These are phyloP conservation scores for Melanotaenia boesemani DNA, from an alignment of 2,797 vertebrate genomes.

Conservation along the genomic window DNA sequence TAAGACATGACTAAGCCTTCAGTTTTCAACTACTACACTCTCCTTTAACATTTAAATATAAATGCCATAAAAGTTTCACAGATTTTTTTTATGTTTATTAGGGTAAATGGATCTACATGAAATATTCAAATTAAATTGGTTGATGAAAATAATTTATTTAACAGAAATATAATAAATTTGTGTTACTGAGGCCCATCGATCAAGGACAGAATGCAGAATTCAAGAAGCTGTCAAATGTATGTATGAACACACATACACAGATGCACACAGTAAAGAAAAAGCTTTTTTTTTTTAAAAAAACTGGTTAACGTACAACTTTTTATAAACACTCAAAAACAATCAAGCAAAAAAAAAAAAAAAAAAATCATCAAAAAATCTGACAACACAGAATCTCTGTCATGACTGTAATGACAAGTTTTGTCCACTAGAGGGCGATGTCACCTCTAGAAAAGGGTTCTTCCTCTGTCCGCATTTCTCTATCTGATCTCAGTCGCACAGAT, in stretches of 20 bases:
- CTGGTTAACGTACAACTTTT: not conserved
- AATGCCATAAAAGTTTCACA: not conserved
- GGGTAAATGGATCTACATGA: not conserved
- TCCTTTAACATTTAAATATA: not conserved
- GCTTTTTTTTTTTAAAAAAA: not conserved
- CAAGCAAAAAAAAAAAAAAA: not conserved
- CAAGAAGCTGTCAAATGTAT: not conserved
- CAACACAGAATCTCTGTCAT: not conserved
- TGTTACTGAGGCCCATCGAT: not conserved
- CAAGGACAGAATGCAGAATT: not conserved
- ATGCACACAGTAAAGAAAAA: not conserved
- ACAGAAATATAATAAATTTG: not conserved
- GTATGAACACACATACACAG: not conserved
- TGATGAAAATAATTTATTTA: not conserved
- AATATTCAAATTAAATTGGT: not conserved
- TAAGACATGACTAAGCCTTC: not conserved
- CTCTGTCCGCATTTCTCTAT: not conserved
- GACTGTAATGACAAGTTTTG: conserved; percentile 15
- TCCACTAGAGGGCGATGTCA: conserved; percentile 62
- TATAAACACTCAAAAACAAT: not conserved
- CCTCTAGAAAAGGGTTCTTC: not conserved
- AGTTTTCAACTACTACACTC: not conserved
- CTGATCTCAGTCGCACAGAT: not conserved
- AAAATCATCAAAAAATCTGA: not conserved
- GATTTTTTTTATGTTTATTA: not conserved